Percentiles rank a stretch among this genome's conserved stretches.
phyloP scores from a whole-genome alignment of 2,797 vertebrate genomes.

The Leptatherina wallacei region DNA sequence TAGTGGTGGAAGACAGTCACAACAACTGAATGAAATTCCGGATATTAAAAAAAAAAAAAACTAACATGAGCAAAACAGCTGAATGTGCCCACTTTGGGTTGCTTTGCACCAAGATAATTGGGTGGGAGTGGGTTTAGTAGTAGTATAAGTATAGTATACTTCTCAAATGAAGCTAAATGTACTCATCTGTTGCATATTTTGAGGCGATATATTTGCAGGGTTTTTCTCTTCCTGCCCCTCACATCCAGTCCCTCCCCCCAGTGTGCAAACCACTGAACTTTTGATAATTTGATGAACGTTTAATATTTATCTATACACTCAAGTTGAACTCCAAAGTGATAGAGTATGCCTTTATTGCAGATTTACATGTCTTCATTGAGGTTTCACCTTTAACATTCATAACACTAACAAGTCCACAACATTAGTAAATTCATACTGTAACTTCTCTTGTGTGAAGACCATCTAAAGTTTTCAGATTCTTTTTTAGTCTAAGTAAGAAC shows the following conservation, averaged over 20 bases:
- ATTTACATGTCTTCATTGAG: not conserved
- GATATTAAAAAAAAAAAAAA: not conserved
- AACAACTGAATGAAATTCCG: not conserved
- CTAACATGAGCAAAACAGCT: not conserved
- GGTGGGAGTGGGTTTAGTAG: too few species aligned
- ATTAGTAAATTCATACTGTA: not conserved
- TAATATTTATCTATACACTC: not conserved
- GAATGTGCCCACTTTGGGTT: not conserved
- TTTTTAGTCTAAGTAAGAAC: not conserved
- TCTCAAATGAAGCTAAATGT: too few species aligned
- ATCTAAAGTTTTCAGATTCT: not conserved
- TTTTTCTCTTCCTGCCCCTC: too few species aligned
- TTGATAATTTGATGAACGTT: not conserved
- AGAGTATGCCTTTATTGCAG: not conserved
- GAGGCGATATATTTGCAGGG: too few species aligned
- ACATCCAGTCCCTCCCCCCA: too few species aligned
- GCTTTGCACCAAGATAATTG: not conserved
- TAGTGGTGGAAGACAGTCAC: not conserved
- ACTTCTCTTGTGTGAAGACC: not conserved
- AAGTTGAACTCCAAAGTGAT: not conserved
- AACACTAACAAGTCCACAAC: not conserved
- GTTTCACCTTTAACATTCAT: not conserved
- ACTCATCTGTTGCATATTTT: too few species aligned
- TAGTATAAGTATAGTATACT: too few species aligned
- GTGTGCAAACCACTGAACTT: not conserved